Conservation (phyloP, 2,888 invertebrate genomes). For the Nomada goodeniana region DNA sequence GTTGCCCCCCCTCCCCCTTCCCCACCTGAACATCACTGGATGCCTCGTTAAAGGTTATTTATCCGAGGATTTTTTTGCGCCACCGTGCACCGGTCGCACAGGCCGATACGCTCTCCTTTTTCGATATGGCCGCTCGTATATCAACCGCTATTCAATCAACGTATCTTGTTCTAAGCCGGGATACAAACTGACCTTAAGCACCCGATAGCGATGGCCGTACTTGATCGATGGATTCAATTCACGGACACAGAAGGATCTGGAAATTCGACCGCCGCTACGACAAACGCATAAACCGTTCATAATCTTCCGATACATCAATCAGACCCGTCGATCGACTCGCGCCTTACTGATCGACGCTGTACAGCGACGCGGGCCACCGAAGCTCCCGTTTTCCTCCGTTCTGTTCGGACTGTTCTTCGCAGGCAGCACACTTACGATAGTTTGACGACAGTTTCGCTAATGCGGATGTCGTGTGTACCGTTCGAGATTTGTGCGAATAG, state of each 20-base stretch:
- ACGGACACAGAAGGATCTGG: slow-evolving; percentile 67
- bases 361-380: no score
- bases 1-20: slow-evolving; percentile 6
- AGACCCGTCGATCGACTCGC: slow-evolving; percentile 53
- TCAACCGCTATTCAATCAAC: slow-evolving; percentile 80
- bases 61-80: slow-evolving; percentile 57
- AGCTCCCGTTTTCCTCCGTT: no score
- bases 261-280: slow-evolving; percentile 64
- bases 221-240: slow-evolving; percentile 80
- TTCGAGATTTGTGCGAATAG: no score
- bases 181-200: slow-evolving; percentile 78
- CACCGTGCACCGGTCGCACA: slow-evolving; percentile 4
- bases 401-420: no score
- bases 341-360: background rate
- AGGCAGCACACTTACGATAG: no score
- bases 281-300: slow-evolving; percentile 66
- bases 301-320: slow-evolving; percentile 69
- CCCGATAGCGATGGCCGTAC: slow-evolving; percentile 76
- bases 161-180: slow-evolving; percentile 79
- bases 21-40: background rate
- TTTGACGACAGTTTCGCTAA: no score
- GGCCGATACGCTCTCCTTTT: slow-evolving; percentile 65
- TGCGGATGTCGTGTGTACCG: no score
- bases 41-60: slow-evolving; percentile 73
- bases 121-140: slow-evolving; percentile 72